Evolutionary conservation across 1,140 invertebrate genomes (phyloP), one percentile per base, ranked within the genome.

Genomic region (Drosophila trapezifrons): DNA sequence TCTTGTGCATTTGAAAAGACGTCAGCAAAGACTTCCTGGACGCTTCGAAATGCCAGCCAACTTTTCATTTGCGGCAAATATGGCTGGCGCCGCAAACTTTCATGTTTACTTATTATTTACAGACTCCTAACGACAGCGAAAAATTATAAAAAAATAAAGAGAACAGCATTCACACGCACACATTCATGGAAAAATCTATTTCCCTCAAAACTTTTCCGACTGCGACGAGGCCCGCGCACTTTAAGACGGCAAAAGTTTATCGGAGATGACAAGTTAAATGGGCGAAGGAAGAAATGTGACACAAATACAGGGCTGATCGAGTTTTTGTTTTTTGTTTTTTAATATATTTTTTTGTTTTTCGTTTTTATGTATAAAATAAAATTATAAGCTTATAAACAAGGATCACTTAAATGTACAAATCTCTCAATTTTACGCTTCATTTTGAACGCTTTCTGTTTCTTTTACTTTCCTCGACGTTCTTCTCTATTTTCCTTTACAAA

Each of bases 331-430:
- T 62, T 56, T 42, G 27, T 57, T 66, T 76, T 90, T 80, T 47
- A 82, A 65, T 87, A 83, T 87, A 72, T 86, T 80, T 87, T 70
- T 76, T 73, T 73, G 55, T 76, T 85, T 60, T 79, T 64, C 47
- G 64, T 76, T 78, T 90, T 90, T 91, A 84, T 82, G 83, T 90
- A 89, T 91, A 91, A 90, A 91, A 91, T 91, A 91, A 91, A 89
- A 91, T 91, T 91, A 91, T 91, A 91, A 89, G 69, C 90, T 91
- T 91, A 91, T 81, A 91, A 91, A 91, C 90, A 91, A 91, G 84
- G 90, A 91, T 91, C 90, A 91, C 90, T 91, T 91, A 91, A 91
- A 91, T 90, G 84, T 91, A 91, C 73, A 91, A 91, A 91, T 91
- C 80, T 90, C 90, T 90, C 86, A 91, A 90, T 83, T 85, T 80